These are phyloP conservation scores for Gisinianus flammeolus DNA, from an alignment of 2,888 invertebrate genomes.

Conservation along the genomic window DNA sequence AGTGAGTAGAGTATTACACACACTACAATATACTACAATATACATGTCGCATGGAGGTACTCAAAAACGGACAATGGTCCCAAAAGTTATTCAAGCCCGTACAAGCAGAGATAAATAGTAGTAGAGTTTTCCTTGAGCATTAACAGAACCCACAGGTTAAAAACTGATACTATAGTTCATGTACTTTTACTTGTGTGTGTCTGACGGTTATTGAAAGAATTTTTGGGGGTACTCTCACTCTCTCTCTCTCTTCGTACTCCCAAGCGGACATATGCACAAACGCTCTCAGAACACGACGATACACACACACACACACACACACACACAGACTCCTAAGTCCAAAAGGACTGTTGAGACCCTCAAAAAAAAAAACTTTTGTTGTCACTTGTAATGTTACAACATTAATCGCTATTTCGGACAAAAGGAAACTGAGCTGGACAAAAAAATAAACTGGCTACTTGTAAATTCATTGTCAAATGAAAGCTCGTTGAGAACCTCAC, in stretches of 20 bases:
- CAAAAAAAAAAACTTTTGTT: conserved; percentile 40
- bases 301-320: background rate
- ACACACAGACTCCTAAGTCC: background rate
- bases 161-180: background rate
- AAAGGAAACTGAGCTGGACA: conserved; percentile 33
- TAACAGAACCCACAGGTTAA: conserved; percentile 13
- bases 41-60: conserved; percentile 47
- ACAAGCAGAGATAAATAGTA: conserved; percentile 18
- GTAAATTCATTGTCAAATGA: conserved; percentile 32
- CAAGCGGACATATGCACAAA: too few relatives aligned
- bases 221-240: background rate
- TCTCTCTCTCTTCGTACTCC: background rate
- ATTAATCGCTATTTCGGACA: conserved; percentile 39
- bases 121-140: background rate
- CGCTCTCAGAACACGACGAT: too few relatives aligned
- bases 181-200: background rate
- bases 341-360: conserved; percentile 40
- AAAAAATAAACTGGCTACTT: conserved; percentile 36
- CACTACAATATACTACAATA: conserved; percentile 34
- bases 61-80: conserved; percentile 39
- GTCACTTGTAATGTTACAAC: conserved; percentile 43
- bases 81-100: conserved; percentile 16
- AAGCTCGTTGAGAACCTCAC: conserved; percentile 44
- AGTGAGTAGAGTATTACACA: conserved; percentile 18
- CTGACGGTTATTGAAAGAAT: background rate